A percentile compares a stretch with the other conserved stretches of the same genome.
phyloP scores from a whole-genome alignment of 2,113 vertebrate genomes.

The Catagonus wagneri region DNA sequence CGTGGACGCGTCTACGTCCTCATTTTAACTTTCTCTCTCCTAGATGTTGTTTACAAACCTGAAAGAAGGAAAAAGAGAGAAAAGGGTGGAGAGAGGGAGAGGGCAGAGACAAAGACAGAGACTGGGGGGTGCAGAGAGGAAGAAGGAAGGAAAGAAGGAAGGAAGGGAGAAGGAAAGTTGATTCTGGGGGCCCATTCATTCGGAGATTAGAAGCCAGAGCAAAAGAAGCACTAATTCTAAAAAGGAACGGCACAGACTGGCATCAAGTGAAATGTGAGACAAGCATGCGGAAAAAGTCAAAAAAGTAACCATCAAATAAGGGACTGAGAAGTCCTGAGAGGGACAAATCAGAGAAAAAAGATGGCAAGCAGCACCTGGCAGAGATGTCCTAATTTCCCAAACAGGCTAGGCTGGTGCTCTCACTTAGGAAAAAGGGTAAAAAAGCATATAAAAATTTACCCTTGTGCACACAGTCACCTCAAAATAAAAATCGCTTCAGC shows the following conservation, averaged over 20 bases:
- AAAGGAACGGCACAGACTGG: background rate
- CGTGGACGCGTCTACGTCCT: background rate
- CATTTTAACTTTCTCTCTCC: background rate
- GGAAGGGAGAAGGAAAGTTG: background rate
- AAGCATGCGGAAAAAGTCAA: background rate
- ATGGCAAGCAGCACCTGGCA: rapidly evolving
- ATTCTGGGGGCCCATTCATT: background rate
- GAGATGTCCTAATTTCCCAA: slow-evolving; percentile 26
- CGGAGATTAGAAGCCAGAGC: background rate
- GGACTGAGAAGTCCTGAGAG: background rate
- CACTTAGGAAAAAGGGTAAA: background rate
- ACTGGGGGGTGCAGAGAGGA: rapidly evolving
- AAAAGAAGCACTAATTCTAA: background rate
- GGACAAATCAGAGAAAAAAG: background rate
- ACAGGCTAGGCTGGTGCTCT: background rate
- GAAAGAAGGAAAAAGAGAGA: background rate
- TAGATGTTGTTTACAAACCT: background rate
- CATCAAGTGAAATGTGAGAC: background rate
- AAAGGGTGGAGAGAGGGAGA: too few species aligned
- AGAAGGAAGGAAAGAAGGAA: background rate
- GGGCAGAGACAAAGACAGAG: background rate
- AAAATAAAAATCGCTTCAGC: background rate
- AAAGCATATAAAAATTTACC: background rate
- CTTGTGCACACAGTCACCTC: background rate
- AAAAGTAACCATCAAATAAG: background rate